Percentiles rank a stretch among this genome's conserved stretches.
Conservation (phyloP, 2,113 vertebrate species). For the Zosterops pallidus region DNA sequence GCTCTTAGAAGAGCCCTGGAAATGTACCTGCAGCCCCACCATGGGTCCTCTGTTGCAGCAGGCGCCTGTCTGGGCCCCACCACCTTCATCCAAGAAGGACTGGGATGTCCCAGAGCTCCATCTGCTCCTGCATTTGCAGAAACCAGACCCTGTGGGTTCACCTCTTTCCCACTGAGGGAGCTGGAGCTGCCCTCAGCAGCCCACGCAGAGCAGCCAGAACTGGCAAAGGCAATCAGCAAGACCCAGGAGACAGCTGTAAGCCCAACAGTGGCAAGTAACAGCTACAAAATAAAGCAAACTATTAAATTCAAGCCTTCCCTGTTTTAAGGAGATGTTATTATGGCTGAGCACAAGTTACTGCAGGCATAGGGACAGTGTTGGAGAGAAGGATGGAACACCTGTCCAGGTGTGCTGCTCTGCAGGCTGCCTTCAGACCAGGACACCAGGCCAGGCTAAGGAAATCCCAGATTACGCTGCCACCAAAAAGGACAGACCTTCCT, state of each 20-base stretch:
- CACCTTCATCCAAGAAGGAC: no score
- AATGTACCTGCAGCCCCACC: not conserved
- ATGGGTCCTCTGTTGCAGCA: accelerated
- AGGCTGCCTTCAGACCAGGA: not conserved
- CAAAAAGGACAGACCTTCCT: not conserved
- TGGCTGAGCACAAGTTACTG: not conserved
- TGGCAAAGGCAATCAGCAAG: not conserved
- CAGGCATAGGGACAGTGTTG: not conserved
- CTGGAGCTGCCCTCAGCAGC: not conserved
- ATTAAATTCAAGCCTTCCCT: not conserved
- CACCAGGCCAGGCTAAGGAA: not conserved
- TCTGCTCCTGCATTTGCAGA: not conserved
- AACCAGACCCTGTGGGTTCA: not conserved
- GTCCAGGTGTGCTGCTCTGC: not conserved
- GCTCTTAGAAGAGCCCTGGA: not conserved
- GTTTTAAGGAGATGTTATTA: not conserved
- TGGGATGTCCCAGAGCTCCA: not conserved
- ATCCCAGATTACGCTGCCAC: not conserved
- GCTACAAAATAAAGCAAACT: not conserved
- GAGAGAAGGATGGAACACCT: not conserved
- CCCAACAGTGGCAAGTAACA: not conserved
- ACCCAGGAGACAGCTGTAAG: not conserved
- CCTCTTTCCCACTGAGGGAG: not conserved
- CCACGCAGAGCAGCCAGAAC: not conserved
- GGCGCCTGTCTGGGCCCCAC: not conserved